Base-by-base conservation (phyloP, 2,888 invertebrate genomes). In the Tupiocoris notatus region DNA sequence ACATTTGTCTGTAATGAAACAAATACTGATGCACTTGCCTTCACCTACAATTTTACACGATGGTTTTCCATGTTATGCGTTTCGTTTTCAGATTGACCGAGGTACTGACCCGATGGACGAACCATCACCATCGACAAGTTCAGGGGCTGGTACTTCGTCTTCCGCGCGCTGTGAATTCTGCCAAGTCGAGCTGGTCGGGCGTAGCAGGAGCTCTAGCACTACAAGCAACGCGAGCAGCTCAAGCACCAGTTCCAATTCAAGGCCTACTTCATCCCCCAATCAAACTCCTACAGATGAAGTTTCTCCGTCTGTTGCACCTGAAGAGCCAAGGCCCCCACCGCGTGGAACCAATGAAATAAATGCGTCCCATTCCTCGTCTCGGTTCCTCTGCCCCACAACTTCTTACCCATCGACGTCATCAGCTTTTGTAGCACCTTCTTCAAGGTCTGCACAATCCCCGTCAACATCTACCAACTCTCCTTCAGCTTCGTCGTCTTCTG, bases 101-200 rank as follows among this genome's bases (percentile, higher is more conserved):
- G 90, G 90, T 2, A 90, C 90, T 0, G 90, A 91, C 82, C 90
- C 90, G 0, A 90, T 90, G 89, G 90, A 90, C 81, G 84, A 87
- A 0, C 88, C 88, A 77, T 23, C 77, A 1, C 57, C 77, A 9
- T 75, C 75, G 17, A 62, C 73, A 16, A n/a, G 65, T 0, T 2
- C 59, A 21, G 75, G 75, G 7, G 25, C 25, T 1, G 12, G 57
- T 1, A 17, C 59, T 1, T n/a, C 65, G 39, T 75, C 65, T 24
- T 6, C 75, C 7, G 68, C 39, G 3, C 39, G 12, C 39, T 39
- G 39, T 12, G 39, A 39, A 12, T 39, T 68, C 12, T 70, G 76
- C 20, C 54, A 62, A 21, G 68, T 59, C 21, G 76, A 68, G 23
- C 21, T 65, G 20, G 61, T 64, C n/a, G 63, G 67, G 22, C 22